phyloP scores from a whole-genome alignment of 1,140 invertebrate genomes.

The Gonioctena quinquepunctata region DNA sequence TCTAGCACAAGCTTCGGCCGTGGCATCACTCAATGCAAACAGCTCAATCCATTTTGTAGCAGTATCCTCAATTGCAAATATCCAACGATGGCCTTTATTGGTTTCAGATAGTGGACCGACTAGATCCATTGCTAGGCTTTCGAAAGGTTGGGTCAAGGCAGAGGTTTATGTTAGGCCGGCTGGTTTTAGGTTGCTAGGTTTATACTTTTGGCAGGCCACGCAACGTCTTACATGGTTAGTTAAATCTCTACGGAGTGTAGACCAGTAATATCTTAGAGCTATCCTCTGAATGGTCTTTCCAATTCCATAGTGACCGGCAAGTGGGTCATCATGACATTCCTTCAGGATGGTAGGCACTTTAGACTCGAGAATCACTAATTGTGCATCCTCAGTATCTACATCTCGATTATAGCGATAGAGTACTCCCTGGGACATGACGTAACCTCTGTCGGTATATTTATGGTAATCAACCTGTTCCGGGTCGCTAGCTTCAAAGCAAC shows the following conservation, averaged over 20 bases:
- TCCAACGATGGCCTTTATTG: conserved; percentile 17
- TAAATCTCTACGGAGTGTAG: conserved; percentile 22
- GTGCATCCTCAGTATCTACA: conserved; percentile 27
- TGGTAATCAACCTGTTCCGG: background rate
- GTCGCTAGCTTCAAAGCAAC: background rate
- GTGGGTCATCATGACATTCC: conserved; percentile 39
- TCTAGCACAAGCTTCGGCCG: conserved; percentile 31
- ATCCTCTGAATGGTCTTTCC: conserved; percentile 37
- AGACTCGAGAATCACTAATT: conserved; percentile 28
- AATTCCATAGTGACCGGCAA: conserved; percentile 44
- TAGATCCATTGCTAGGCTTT: conserved; percentile 46
- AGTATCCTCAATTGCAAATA: conserved; percentile 34
- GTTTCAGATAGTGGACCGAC: conserved; percentile 32
- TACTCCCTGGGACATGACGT: conserved; percentile 36
- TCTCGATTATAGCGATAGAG: conserved; percentile 36
- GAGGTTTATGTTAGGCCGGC: conserved; percentile 45
- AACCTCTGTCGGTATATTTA: conserved; percentile 32
- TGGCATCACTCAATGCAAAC: conserved; percentile 30
- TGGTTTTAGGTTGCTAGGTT: conserved; percentile 31
- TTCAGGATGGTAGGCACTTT: conserved; percentile 22
- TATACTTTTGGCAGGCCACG: conserved; percentile 25
- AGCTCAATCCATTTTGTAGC: conserved; percentile 36
- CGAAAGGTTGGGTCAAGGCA: conserved; percentile 34
- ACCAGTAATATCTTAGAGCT: conserved; percentile 38
- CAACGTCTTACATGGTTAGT: conserved; percentile 23